Evolutionary conservation across 2,797 vertebrate genomes (phyloP), one percentile per base, ranked within the genome.

Genomic region (Psittacula derbiana): DNA sequence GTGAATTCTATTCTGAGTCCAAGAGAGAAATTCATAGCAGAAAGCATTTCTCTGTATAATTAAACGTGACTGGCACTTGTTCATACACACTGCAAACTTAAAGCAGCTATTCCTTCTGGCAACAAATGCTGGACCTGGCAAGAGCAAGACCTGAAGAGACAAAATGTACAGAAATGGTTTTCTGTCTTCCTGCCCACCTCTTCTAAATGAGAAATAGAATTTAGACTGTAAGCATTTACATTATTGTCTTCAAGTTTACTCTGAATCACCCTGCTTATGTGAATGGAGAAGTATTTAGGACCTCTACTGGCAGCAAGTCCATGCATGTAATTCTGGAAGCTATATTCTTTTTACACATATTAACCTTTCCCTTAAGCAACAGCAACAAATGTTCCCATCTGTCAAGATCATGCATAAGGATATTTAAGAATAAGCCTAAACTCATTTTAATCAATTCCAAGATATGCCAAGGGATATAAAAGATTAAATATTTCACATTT

Each of bases 311-410:
- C 82, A 81, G 82, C 80, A 86, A 79, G 66, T 60, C 82, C 66
- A 49, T n/a, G 66, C 80, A 43, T 27, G 46, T 52, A 88, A 72
- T 83, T 53, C 86, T 91, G 69, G 74, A 86, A 91, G 53, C 41
- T 40, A 33, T 53, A 20, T 41, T 79, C 49, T n/a, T 95, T 52
- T 88, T 55, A 65, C 88, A 80, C 53, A 9, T 19, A 60, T 74
- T 92, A 94, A 94, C 87, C 78, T 90, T 92, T 79, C 94, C 90
- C 80, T 91, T 66, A 90, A 95, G 94, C 86, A 94, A 91, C 47
- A 79, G 89, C 82, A 90, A 88, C 2, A 4, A 89, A 79, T 91
- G 84, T 87, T 94, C 78, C 58, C 64, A 92, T 84, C 89, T 95
- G 96, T 83, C 95, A 93, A 62, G 64, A 67, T 73, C 80, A 60